Percentiles rank a stretch among this genome's conserved stretches.
Evolutionary conservation across 1,140 invertebrate species (phyloP).

Genomic region (Drosophila orosa): DNA sequence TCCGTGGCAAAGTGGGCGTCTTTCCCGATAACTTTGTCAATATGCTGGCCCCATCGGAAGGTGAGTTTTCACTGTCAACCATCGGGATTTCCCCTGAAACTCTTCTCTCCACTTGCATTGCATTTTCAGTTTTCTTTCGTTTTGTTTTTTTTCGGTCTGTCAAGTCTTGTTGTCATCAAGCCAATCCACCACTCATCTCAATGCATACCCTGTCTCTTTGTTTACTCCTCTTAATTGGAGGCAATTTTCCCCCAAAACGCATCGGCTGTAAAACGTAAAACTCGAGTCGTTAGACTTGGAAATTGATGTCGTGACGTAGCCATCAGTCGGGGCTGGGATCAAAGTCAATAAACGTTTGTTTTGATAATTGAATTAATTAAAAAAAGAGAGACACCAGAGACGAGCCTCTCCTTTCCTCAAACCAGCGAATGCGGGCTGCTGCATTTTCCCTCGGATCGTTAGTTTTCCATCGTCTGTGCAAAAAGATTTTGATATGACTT

Average conservation of each 20-base stretch:
- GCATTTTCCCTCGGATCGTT: constrained; percentile 31
- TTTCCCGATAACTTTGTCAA: constrained; percentile 99
- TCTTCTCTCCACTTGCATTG: constrained; percentile 12
- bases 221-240: constrained; percentile 47
- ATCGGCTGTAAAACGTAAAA: constrained; percentile 38
- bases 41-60: constrained; percentile 85
- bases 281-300: constrained; percentile 37
- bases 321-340: constrained; percentile 31
- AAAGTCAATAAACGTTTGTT: constrained; percentile 70
- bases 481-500: constrained; percentile 30
- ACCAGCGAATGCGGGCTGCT: background rate
- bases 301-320: constrained; percentile 47
- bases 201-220: constrained; percentile 30
- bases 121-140: constrained; percentile 42
- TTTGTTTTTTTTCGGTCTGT: constrained; percentile 49
- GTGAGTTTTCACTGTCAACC: constrained; percentile 72
- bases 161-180: constrained; percentile 57
- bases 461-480: constrained; percentile 22
- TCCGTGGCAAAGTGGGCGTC: constrained; percentile 94
- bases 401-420: background rate
- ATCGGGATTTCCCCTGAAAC: background rate
- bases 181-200: constrained; percentile 34
- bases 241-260: constrained; percentile 56
- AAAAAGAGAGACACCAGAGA: constrained; percentile 20
- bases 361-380: constrained; percentile 74